Evolutionary conservation across 2,797 vertebrate genomes (phyloP).

Genomic region (Myiothlypis coronata): DNA sequence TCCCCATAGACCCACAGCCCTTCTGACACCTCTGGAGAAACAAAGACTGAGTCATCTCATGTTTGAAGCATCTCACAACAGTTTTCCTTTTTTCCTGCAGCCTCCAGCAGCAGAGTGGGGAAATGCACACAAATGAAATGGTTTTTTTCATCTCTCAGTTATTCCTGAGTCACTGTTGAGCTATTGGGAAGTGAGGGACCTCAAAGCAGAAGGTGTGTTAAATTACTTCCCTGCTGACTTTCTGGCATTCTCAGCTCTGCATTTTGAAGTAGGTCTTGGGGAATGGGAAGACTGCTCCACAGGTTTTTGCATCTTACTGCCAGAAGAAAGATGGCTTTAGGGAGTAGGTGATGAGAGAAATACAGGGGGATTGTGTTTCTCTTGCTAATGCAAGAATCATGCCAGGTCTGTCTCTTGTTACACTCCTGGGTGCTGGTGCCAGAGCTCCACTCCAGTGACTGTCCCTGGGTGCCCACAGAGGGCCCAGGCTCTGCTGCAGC

Average conservation of each 20-base stretch:
- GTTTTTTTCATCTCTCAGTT: background rate
- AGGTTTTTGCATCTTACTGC: background rate
- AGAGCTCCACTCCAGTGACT: background rate
- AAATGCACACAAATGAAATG: background rate
- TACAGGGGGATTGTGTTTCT: background rate
- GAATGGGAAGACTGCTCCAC: background rate
- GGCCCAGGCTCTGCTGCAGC: background rate
- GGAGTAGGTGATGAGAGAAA: slow-evolving; percentile 39
- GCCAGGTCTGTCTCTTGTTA: slow-evolving; percentile 44
- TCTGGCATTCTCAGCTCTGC: background rate
- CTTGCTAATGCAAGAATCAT: slow-evolving; percentile 66
- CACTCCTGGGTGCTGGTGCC: background rate
- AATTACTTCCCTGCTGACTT: background rate
- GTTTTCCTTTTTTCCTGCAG: background rate
- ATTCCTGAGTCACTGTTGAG: background rate
- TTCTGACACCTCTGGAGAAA: background rate
- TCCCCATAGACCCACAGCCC: fast-evolving
- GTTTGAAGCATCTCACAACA: background rate
- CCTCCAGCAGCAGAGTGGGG: background rate
- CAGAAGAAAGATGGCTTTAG: slow-evolving; percentile 1
- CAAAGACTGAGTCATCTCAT: background rate
- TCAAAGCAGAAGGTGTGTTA: background rate
- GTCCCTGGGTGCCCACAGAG: background rate
- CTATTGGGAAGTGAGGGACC: background rate
- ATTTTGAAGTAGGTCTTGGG: background rate